Evolutionary conservation across 2,113 vertebrate genomes (phyloP).

Genomic region (Dasypus novemcinctus): DNA sequence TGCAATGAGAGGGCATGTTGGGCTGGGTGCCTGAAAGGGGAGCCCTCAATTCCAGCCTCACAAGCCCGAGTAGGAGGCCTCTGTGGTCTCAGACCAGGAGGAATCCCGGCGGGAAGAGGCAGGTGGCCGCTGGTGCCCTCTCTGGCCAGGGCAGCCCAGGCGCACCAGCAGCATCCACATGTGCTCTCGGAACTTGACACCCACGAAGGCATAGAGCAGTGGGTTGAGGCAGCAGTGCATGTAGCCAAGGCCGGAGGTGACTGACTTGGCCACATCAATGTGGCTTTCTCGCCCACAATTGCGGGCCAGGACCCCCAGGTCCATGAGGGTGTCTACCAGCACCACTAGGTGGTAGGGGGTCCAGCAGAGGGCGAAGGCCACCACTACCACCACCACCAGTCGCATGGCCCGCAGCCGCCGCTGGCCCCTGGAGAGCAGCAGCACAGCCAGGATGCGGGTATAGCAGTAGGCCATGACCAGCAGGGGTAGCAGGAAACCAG

Average conservation of each 20-base stretch:
- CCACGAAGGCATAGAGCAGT: slow-evolving; percentile 91
- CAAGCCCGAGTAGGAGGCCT: slow-evolving; percentile 85
- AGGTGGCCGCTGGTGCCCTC: slow-evolving; percentile 53
- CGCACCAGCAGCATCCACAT: slow-evolving; percentile 82
- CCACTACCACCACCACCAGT: slow-evolving; percentile 87
- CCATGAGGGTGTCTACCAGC: slow-evolving; percentile 83
- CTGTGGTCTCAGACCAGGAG: slow-evolving; percentile 86
- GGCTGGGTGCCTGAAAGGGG: background rate
- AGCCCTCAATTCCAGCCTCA: background rate
- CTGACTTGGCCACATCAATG: slow-evolving; percentile 76
- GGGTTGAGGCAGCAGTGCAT: slow-evolving; percentile 93
- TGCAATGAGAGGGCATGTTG: too few relatives aligned
- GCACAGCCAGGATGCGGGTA: slow-evolving; percentile 83
- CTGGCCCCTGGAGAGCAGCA: slow-evolving; percentile 83
- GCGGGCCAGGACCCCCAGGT: background rate
- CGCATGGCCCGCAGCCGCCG: slow-evolving; percentile 87
- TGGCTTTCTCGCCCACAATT: slow-evolving; percentile 62
- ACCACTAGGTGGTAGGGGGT: slow-evolving; percentile 88
- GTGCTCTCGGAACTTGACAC: slow-evolving; percentile 88
- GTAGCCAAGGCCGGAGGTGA: slow-evolving; percentile 85
- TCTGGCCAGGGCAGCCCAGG: slow-evolving; percentile 77
- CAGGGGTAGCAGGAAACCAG: slow-evolving; percentile 89
- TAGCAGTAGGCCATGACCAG: slow-evolving; percentile 88
- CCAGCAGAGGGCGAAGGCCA: slow-evolving; percentile 91
- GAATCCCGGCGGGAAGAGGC: slow-evolving; percentile 81